phyloP scores from a whole-genome alignment of 2,797 vertebrate species.

The Ctenopoma kingsleyae region DNA sequence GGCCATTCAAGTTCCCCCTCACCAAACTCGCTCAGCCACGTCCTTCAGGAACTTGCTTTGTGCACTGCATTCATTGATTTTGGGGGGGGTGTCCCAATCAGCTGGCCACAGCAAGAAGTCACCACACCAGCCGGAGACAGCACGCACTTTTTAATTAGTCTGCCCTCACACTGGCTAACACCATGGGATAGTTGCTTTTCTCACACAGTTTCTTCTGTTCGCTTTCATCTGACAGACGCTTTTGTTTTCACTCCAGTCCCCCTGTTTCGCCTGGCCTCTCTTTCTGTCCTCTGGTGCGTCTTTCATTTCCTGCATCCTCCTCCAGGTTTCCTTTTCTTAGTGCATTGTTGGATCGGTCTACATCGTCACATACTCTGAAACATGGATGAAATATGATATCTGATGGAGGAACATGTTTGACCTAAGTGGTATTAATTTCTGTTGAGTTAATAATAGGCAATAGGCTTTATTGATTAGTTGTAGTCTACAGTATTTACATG shows the following conservation, averaged over 20 bases:
- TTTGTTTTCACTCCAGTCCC: conserved; percentile 54
- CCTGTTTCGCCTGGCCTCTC: conserved; percentile 45
- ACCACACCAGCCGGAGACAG: conserved; percentile 48
- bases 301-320: conserved; percentile 57
- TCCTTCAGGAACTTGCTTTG: too few relatives aligned
- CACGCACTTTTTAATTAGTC: conserved; percentile 73
- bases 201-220: conserved; percentile 29
- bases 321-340: conserved; percentile 3
- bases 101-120: conserved; percentile 54
- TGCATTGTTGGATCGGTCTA: conserved; percentile 33
- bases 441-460: conserved; percentile 24
- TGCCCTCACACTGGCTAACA: conserved; percentile 61
- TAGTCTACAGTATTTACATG: conserved; percentile 22
- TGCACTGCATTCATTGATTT: too few relatives aligned
- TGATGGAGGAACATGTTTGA: conserved; percentile 8
- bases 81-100: conserved; percentile 18
- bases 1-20: too few relatives aligned
- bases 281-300: conserved; percentile 53
- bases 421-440: conserved; percentile 28
- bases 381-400: conserved; percentile 38
- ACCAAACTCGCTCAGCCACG: too few relatives aligned
- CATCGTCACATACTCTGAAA: conserved; percentile 45
- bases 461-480: conserved; percentile 27
- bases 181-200: conserved; percentile 56
- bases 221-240: conserved; percentile 39